phyloP scores from a whole-genome alignment of 2,113 vertebrate species.

The Rhynchopsitta pachyrhyncha region DNA sequence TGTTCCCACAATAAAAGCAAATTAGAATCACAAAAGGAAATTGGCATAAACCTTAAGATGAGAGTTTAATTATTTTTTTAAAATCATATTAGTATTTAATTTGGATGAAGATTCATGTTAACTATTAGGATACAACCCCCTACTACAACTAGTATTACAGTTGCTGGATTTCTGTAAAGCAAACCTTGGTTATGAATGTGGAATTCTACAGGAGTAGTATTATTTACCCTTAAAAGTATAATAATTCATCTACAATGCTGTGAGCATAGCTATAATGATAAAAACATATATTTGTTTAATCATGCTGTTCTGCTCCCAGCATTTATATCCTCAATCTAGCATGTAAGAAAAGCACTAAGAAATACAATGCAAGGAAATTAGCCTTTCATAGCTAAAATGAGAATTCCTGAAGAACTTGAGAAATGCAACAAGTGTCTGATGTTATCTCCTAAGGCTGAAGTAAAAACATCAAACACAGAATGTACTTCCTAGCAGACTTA shows the following conservation, averaged over 20 bases:
- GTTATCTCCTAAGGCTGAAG: not conserved
- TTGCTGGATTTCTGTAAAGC: not conserved
- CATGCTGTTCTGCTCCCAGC: not conserved
- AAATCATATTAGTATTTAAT: not conserved
- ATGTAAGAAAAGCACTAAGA: not conserved
- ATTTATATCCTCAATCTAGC: not conserved
- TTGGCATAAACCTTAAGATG: not conserved
- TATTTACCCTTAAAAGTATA: not conserved
- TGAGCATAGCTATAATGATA: not conserved
- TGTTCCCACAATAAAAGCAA: constrained; percentile 20
- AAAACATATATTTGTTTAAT: not conserved
- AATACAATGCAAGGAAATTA: not conserved
- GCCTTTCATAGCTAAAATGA: not conserved
- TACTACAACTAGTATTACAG: not conserved
- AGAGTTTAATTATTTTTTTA: not conserved
- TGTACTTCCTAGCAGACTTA: not conserved
- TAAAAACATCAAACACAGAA: not conserved
- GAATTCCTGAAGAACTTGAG: not conserved
- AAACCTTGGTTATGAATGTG: not conserved
- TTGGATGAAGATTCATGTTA: not conserved
- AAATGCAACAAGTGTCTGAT: not conserved
- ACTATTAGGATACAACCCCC: not conserved
- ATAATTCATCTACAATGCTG: not conserved
- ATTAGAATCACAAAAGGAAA: constrained; percentile 10
- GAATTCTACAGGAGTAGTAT: not conserved